Percentiles rank a stretch among this genome's conserved stretches.
Evolutionary conservation across 2,113 vertebrate genomes (phyloP).

Genomic region (Eublepharis macularius): DNA sequence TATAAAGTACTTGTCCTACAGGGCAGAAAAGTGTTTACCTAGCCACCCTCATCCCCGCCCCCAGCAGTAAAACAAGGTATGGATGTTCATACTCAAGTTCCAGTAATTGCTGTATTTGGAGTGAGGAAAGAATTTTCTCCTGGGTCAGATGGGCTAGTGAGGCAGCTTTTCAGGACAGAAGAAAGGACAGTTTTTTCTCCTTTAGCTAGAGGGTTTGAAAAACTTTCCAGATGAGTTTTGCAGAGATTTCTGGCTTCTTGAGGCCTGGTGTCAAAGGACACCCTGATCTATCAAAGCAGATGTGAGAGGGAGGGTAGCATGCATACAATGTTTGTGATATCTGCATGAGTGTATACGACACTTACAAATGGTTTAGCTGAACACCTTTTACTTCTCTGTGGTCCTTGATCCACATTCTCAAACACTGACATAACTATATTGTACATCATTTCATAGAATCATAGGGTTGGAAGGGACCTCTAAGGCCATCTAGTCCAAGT

Average conservation of each 20-base stretch:
- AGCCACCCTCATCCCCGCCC: too few relatives aligned
- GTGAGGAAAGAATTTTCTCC: background rate
- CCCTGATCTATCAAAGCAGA: background rate
- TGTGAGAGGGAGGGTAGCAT: too few relatives aligned
- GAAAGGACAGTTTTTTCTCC: too few relatives aligned
- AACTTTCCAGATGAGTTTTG: too few relatives aligned
- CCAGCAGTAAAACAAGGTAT: background rate
- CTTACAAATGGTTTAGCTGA: background rate
- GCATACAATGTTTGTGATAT: background rate
- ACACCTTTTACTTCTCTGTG: too few relatives aligned
- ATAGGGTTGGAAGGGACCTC: too few relatives aligned
- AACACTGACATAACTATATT: background rate
- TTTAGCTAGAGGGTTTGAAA: too few relatives aligned
- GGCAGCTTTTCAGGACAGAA: background rate
- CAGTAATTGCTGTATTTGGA: background rate
- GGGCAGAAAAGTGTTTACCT: too few relatives aligned
- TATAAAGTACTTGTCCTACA: too few relatives aligned
- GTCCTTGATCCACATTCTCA: background rate
- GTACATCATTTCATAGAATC: background rate
- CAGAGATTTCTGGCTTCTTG: too few relatives aligned
- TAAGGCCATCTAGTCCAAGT: too few relatives aligned
- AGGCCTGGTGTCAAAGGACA: too few relatives aligned
- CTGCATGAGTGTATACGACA: background rate
- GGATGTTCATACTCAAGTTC: background rate
- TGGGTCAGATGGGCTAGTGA: background rate